These are phyloP conservation scores for Rutpela maculata DNA, from an alignment of 2,888 invertebrate genomes.

Conservation along the genomic window DNA sequence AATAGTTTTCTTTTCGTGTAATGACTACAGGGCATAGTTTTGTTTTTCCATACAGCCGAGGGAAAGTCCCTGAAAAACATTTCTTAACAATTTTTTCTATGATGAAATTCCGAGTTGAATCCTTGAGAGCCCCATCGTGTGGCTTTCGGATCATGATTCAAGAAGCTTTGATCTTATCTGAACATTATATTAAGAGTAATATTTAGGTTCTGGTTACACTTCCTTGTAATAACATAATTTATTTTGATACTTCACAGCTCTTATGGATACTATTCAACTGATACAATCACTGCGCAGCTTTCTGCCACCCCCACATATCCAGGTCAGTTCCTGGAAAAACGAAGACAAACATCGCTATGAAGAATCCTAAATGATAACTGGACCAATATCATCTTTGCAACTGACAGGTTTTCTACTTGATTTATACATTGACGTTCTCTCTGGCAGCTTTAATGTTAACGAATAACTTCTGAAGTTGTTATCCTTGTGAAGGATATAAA, in stretches of 20 bases:
- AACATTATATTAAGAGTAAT: slow-evolving; percentile 37
- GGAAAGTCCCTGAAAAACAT: no score
- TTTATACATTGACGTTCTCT: not conserved
- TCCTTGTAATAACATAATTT: not conserved
- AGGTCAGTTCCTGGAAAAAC: slow-evolving; percentile 93
- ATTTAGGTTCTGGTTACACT: not conserved
- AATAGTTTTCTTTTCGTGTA: no score
- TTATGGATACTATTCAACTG: slow-evolving; percentile 90
- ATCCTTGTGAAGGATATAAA: slow-evolving; percentile 65
- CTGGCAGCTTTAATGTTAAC: slow-evolving; percentile 47
- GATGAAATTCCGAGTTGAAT: slow-evolving; percentile 68
- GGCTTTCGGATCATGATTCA: slow-evolving; percentile 67
- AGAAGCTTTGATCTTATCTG: slow-evolving; percentile 70
- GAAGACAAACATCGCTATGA: slow-evolving; percentile 82
- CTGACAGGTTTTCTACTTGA: not conserved
- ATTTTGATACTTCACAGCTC: slow-evolving; percentile 76
- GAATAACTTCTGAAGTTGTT: slow-evolving; percentile 43
- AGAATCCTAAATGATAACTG: slow-evolving; percentile 58
- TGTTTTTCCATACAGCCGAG: no score
- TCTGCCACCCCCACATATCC: slow-evolving; percentile 90
- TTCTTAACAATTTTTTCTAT: slow-evolving; percentile 48
- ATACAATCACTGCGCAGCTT: slow-evolving; percentile 90
- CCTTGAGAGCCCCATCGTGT: slow-evolving; percentile 65
- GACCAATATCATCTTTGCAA: not conserved
- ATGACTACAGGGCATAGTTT: no score